A percentile compares a stretch with the other conserved stretches of the same genome.
Evolutionary conservation across 2,888 invertebrate species (phyloP).

Genomic region (Tuta absoluta): DNA sequence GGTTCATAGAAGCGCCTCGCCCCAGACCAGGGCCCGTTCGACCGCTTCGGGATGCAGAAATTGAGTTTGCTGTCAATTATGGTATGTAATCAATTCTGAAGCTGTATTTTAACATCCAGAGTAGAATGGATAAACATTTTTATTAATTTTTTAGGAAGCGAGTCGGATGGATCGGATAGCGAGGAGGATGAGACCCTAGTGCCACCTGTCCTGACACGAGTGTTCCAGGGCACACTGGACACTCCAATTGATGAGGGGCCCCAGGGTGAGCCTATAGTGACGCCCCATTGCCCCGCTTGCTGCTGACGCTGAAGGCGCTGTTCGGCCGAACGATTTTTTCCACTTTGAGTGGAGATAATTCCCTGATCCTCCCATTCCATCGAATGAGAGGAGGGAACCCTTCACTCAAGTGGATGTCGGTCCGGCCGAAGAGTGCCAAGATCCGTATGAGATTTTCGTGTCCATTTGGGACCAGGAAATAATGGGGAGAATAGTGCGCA

Average conservation of each 20-base stretch:
- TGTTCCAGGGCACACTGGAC: background rate
- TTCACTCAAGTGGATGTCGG: constrained; percentile 18
- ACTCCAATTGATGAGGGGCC: background rate
- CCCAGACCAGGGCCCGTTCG: background rate
- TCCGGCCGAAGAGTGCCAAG: constrained; percentile 25
- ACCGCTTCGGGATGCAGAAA: background rate
- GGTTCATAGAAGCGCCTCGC: too few species aligned
- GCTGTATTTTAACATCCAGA: background rate
- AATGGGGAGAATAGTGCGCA: constrained; percentile 29
- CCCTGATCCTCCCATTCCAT: background rate
- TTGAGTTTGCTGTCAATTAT: background rate
- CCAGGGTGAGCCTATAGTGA: too few species aligned
- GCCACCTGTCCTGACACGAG: background rate
- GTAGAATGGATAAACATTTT: background rate
- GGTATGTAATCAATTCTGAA: background rate
- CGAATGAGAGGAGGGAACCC: constrained; percentile 5
- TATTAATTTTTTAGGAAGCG: background rate
- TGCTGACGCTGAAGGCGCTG: background rate
- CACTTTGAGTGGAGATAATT: background rate
- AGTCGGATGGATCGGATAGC: background rate
- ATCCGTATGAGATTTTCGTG: constrained; percentile 29
- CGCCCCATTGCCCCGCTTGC: too few species aligned
- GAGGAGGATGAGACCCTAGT: background rate
- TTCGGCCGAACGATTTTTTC: background rate
- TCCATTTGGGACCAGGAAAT: constrained; percentile 32